A percentile compares a stretch with the other conserved stretches of the same genome.
These are phyloP conservation scores for Timema cristinae DNA, from an alignment of 2,888 invertebrate species.

Conservation along the genomic window DNA sequence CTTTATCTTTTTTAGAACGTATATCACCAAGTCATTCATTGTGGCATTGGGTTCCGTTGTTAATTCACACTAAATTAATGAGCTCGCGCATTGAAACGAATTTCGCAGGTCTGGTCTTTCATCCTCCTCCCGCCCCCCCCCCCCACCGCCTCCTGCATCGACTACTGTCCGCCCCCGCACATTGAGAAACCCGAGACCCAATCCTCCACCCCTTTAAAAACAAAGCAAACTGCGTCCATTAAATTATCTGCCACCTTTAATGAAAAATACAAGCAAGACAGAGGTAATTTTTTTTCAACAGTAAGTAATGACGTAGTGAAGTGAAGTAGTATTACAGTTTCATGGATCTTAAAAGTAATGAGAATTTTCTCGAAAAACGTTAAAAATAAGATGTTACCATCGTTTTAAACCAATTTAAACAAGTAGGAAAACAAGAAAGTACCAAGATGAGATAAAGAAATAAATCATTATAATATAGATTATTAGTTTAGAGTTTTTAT, in stretches of 20 bases:
- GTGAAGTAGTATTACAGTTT: no score
- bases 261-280: neutral
- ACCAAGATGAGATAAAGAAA: no score
- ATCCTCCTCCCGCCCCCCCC: neutral
- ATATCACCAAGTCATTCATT: neutral
- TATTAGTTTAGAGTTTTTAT: no score
- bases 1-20: no score
- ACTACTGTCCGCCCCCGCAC: neutral
- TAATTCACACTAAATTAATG: constrained; percentile 12
- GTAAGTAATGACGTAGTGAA: no score
- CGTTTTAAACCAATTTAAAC: no score
- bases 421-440: no score
- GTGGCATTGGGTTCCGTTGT: constrained; percentile 11
- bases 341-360: no score
- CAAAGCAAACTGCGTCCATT: neutral
- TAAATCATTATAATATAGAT: no score
- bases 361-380: no score
- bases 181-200: constrained; percentile 13
- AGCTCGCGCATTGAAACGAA: neutral
- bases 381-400: no score
- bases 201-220: neutral
- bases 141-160: neutral
- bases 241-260: constrained; percentile 14
- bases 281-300: no score
- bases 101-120: neutral